These are phyloP conservation scores for Drosophila tripunctata DNA, from an alignment of 2,888 invertebrate species.

Conservation along the genomic window DNA sequence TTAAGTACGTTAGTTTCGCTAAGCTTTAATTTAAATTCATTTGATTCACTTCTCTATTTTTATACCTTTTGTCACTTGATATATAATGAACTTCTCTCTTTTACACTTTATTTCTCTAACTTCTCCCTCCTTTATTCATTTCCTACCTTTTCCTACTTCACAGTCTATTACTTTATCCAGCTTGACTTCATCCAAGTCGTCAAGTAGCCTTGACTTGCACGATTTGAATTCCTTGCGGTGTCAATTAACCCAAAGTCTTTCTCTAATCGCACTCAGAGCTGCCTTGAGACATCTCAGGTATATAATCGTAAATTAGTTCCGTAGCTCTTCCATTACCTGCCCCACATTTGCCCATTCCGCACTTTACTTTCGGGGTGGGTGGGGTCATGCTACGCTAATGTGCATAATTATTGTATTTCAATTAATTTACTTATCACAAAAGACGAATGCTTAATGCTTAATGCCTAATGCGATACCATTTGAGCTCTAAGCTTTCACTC, in stretches of 20 bases:
- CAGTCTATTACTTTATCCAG: neutral
- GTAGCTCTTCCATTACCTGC: neutral
- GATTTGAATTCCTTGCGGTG: constrained; percentile 8
- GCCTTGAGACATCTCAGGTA: constrained; percentile 1
- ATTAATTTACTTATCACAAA: constrained; percentile 49
- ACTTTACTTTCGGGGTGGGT: too few species aligned
- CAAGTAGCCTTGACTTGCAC: constrained; percentile 13
- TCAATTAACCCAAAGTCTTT: constrained; percentile 8
- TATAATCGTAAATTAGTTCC: constrained; percentile 14
- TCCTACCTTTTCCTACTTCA: neutral
- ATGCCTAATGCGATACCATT: constrained; percentile 20
- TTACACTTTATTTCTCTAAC: neutral
- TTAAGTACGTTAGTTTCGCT: too few species aligned
- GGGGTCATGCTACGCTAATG: constrained; percentile 30
- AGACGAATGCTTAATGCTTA: constrained; percentile 23
- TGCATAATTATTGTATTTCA: constrained; percentile 57
- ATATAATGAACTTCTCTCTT: neutral
- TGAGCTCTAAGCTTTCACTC: constrained; percentile 1
- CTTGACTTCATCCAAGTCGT: neutral
- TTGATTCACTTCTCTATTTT: neutral
- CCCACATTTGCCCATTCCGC: neutral
- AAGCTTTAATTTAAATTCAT: neutral
- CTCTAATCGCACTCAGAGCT: constrained; percentile 13
- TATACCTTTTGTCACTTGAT: neutral
- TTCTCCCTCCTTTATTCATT: neutral